A percentile compares a stretch with the other conserved stretches of the same genome.
Evolutionary conservation across 2,113 vertebrate genomes (phyloP).

Genomic region (Apodemus sylvaticus): DNA sequence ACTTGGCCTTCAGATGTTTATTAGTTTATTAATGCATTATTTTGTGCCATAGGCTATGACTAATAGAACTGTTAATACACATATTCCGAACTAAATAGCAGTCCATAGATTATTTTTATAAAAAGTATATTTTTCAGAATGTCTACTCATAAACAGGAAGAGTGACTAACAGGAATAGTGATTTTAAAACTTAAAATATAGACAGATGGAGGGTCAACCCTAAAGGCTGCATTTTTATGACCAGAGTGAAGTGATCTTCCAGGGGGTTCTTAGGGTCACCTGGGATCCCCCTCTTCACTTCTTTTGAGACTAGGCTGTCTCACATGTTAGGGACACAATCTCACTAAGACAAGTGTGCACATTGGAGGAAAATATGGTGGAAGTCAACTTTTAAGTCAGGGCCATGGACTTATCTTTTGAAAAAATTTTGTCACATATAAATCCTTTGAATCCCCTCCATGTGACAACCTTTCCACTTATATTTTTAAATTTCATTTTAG

Average conservation of each 20-base stretch:
- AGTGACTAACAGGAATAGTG: neutral
- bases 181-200: neutral
- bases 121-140: neutral
- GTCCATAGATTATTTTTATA: neutral
- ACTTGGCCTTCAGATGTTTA: neutral
- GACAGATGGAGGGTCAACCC: neutral
- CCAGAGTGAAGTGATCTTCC: neutral
- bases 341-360: neutral
- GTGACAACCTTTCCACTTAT: slow-evolving; percentile 43
- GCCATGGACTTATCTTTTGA: neutral
- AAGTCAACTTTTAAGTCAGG: neutral
- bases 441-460: neutral
- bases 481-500: slow-evolving; percentile 7
- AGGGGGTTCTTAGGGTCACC: neutral
- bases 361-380: neutral
- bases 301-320: neutral
- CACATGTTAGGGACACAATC: neutral
- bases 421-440: neutral
- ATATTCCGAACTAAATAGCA: neutral
- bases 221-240: neutral
- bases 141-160: neutral
- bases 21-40: neutral
- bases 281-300: neutral
- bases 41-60: neutral
- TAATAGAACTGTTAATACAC: neutral